Percentiles rank a stretch among this genome's conserved stretches.
These are phyloP conservation scores for Minunthozetes semirufus DNA, from an alignment of 2,888 invertebrate genomes.

Conservation along the genomic window DNA sequence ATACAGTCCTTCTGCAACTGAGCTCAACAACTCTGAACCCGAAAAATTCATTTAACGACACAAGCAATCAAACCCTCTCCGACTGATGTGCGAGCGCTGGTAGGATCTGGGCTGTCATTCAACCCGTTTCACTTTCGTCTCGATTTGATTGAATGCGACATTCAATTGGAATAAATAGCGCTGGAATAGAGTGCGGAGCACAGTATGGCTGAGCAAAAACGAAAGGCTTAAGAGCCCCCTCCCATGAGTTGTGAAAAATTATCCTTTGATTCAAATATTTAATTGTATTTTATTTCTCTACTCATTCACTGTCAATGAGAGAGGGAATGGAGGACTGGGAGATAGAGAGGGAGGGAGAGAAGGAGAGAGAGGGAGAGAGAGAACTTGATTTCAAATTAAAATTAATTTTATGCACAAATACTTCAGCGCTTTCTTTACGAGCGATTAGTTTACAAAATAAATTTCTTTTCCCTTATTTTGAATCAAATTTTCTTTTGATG, in stretches of 20 bases:
- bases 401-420: slow-evolving; percentile 1
- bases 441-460: background rate
- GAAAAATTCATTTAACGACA: slow-evolving; percentile 22
- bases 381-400: background rate
- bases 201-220: background rate
- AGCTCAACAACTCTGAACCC: background rate
- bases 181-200: background rate
- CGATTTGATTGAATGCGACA: slow-evolving; percentile 1
- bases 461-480: background rate
- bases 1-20: background rate
- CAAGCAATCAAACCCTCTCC: background rate
- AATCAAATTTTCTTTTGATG: background rate
- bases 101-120: slow-evolving; percentile 6
- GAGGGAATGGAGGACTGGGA: no score
- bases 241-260: no score
- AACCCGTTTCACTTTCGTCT: slow-evolving; percentile 10
- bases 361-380: background rate
- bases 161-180: background rate
- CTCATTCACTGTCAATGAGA: no score
- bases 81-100: background rate
- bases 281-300: no score
- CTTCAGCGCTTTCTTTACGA: background rate
- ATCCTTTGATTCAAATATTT: no score
- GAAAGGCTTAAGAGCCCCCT: background rate
- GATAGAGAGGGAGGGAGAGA: background rate